A percentile compares a stretch with the other conserved stretches of the same genome.
phyloP scores from a whole-genome alignment of 2,113 vertebrate genomes.

The Barnardius zonarius region DNA sequence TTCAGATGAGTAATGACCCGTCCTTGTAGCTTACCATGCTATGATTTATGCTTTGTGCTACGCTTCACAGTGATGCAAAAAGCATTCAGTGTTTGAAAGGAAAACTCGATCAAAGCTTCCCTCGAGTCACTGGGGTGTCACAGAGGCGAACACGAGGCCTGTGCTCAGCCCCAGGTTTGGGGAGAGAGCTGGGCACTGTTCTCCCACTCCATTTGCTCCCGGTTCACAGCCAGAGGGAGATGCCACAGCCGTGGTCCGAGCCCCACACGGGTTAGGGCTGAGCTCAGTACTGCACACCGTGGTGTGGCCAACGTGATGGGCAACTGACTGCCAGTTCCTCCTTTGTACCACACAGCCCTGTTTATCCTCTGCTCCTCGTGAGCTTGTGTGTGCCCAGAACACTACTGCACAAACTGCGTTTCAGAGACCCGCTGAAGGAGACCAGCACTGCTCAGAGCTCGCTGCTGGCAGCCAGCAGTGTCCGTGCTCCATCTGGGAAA shows the following conservation, averaged over 20 bases:
- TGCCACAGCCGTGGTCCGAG: background rate
- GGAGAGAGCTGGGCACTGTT: background rate
- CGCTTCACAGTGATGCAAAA: background rate
- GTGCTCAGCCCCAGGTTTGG: background rate
- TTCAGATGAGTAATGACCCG: background rate
- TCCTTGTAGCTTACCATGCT: background rate
- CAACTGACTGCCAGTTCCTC: rapidly evolving
- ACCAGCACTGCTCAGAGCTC: background rate
- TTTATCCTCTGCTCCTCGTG: rapidly evolving
- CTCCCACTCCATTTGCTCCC: background rate
- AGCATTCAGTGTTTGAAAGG: background rate
- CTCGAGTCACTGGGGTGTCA: rapidly evolving
- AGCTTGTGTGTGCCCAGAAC: background rate
- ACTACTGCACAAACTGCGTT: rapidly evolving
- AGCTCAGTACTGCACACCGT: background rate
- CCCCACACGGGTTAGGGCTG: background rate
- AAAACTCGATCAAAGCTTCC: background rate
- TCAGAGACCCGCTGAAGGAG: background rate
- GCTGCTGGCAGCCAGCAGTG: background rate
- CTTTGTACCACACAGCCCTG: rapidly evolving
- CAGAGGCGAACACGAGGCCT: rapidly evolving
- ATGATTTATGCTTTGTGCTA: background rate
- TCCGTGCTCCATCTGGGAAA: background rate
- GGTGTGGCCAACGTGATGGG: background rate
- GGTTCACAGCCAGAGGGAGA: rapidly evolving